Evolutionary conservation across 2,888 invertebrate species (phyloP).

Genomic region (Diarsia dahlii): DNA sequence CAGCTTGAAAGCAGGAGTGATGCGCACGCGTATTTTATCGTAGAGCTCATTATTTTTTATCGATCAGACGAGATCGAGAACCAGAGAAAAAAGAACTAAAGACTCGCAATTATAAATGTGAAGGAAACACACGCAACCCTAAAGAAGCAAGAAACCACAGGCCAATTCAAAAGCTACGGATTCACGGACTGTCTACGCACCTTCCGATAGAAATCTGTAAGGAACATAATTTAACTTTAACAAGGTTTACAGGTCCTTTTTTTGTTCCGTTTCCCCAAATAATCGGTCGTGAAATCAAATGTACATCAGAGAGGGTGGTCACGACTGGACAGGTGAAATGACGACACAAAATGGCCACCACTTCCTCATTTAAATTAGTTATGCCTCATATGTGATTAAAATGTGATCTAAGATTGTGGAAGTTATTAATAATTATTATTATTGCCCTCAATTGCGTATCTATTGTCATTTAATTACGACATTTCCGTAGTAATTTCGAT

Average conservation of each 20-base stretch:
- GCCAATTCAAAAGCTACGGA: conserved; percentile 36
- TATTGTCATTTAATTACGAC: conserved; percentile 42
- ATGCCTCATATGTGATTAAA: conserved; percentile 61
- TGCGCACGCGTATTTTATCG: too few species aligned
- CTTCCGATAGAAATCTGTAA: conserved; percentile 54
- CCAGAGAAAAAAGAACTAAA: background rate
- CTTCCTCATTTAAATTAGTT: conserved; percentile 67
- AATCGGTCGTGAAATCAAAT: conserved; percentile 82
- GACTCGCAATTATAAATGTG: background rate
- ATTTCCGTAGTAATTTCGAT: conserved; percentile 45
- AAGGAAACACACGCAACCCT: background rate
- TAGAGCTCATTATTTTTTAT: background rate
- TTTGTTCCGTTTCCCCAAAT: conserved; percentile 65
- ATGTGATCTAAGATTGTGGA: conserved; percentile 61
- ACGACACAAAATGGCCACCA: conserved; percentile 60
- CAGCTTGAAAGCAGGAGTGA: background rate
- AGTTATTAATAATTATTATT: conserved; percentile 56
- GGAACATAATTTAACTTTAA: conserved; percentile 55
- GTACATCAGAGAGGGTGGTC: conserved; percentile 57
- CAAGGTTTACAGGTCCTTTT: conserved; percentile 67
- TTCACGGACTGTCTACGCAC: conserved; percentile 31
- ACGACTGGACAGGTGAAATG: conserved; percentile 66
- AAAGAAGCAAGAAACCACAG: conserved; percentile 25
- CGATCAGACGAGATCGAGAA: background rate
- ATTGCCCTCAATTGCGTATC: conserved; percentile 12